A percentile compares a stretch with the other conserved stretches of the same genome.
Evolutionary conservation across 2,888 invertebrate genomes (phyloP).

Genomic region (Itoplectis maculator): DNA sequence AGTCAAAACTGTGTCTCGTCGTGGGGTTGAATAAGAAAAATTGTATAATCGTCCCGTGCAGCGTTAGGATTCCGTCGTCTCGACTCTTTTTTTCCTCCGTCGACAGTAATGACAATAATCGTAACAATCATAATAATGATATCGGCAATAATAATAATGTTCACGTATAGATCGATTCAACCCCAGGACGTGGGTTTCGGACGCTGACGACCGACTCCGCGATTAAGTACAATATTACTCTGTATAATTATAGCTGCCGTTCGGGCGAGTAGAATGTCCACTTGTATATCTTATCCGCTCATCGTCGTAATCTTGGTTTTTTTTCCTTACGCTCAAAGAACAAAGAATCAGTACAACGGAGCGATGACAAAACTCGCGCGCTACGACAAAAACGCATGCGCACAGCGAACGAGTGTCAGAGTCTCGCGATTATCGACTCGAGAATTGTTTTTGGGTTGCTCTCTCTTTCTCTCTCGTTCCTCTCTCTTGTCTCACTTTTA

Average conservation of each 20-base stretch:
- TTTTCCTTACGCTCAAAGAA: background rate
- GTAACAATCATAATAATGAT: background rate
- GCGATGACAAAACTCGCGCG: constrained; percentile 26
- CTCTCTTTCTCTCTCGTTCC: background rate
- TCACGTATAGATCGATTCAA: constrained; percentile 59
- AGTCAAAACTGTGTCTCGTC: constrained; percentile 56
- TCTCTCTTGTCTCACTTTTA: constrained; percentile 21
- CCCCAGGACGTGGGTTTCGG: constrained; percentile 65
- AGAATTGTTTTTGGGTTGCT: background rate
- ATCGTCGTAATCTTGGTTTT: constrained; percentile 1
- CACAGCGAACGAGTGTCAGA: constrained; percentile 1
- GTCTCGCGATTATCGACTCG: background rate
- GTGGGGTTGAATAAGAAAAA: constrained; percentile 51
- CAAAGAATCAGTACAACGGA: constrained; percentile 18
- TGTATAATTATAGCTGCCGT: constrained; percentile 58
- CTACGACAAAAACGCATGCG: background rate
- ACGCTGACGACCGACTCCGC: constrained; percentile 47
- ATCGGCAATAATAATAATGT: background rate
- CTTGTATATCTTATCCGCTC: constrained; percentile 20
- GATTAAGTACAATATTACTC: constrained; percentile 51
- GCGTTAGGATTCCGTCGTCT: background rate
- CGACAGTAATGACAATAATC: background rate
- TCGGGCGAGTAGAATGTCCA: constrained; percentile 55
- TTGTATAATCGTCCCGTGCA: background rate
- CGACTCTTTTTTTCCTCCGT: constrained; percentile 21